Evolutionary conservation across 2,797 vertebrate species (phyloP).

Genomic region (Salmo trutta): DNA sequence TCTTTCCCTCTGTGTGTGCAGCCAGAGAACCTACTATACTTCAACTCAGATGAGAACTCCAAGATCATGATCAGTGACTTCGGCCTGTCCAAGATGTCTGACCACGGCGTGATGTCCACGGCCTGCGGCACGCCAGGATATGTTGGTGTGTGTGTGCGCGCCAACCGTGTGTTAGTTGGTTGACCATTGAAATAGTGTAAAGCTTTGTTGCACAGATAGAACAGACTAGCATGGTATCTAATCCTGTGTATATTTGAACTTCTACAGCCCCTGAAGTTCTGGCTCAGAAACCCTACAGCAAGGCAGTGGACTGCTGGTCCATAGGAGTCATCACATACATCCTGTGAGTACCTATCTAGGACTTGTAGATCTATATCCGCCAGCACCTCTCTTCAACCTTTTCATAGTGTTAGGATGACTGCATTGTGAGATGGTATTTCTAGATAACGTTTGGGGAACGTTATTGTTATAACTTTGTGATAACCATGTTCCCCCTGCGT

Average conservation of each 20-base stretch:
- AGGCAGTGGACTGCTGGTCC: slow-evolving; percentile 97
- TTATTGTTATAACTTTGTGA: neutral
- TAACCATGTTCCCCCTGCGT: neutral
- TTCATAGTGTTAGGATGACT: neutral
- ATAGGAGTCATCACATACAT: slow-evolving; percentile 97
- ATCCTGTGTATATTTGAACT: neutral
- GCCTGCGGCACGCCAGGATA: slow-evolving; percentile 95
- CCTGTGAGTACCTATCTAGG: slow-evolving; percentile 79
- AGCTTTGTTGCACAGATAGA: neutral
- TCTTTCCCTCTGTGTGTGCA: slow-evolving; percentile 40
- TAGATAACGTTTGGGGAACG: neutral
- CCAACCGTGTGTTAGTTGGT: neutral
- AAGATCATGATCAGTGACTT: slow-evolving; percentile 98
- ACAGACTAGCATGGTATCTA: neutral
- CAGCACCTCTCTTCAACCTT: neutral
- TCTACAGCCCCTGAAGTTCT: slow-evolving; percentile 89
- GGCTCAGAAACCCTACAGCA: slow-evolving; percentile 92
- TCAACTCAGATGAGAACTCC: slow-evolving; percentile 86
- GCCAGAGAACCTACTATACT: slow-evolving; percentile 95
- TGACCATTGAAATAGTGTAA: neutral
- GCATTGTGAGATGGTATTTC: neutral
- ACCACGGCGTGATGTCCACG: slow-evolving; percentile 90
- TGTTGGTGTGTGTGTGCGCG: slow-evolving; percentile 79
- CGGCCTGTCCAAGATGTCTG: slow-evolving; percentile 90
- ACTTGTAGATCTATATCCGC: neutral